A percentile compares a stretch with the other conserved stretches of the same genome.
These are phyloP conservation scores for Picus viridis DNA, from an alignment of 2,797 vertebrate species.

Conservation along the genomic window DNA sequence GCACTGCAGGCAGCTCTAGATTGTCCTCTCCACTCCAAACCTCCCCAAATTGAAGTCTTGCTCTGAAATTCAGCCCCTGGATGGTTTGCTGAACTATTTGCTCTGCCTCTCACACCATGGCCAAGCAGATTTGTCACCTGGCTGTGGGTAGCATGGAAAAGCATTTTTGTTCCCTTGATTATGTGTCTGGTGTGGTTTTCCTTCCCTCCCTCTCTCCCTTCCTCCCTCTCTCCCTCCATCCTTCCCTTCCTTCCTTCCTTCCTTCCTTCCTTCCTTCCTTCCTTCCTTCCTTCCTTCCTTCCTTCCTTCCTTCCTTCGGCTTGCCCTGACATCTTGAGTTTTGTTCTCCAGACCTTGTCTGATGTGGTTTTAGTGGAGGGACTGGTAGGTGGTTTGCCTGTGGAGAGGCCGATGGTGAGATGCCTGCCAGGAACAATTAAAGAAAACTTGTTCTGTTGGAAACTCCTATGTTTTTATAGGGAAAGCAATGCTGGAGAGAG, in stretches of 20 bases:
- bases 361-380: conserved; percentile 9
- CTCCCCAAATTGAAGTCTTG: not conserved
- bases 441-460: conserved; percentile 29
- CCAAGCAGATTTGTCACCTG: not conserved
- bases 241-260: not conserved
- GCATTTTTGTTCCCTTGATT: not conserved
- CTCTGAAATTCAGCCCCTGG: not conserved
- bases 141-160: not conserved
- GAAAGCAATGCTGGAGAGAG: not conserved
- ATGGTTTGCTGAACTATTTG: not conserved
- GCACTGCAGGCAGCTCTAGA: not conserved
- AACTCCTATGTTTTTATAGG: not conserved
- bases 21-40: not conserved
- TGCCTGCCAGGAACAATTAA: not conserved
- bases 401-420: not conserved
- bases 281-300: not conserved
- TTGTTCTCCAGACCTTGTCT: not conserved
- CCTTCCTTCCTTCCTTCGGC: not conserved
- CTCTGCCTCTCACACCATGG: not conserved
- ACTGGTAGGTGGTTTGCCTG: not conserved
- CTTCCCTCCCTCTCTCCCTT: too few relatives aligned
- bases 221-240: too few relatives aligned
- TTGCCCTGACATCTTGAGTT: not conserved
- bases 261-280: not conserved
- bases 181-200: not conserved